Evolutionary conservation across 2,113 vertebrate species (phyloP), one percentile per base, ranked within the genome.

Genomic region (Aptenodytes forsteri): DNA sequence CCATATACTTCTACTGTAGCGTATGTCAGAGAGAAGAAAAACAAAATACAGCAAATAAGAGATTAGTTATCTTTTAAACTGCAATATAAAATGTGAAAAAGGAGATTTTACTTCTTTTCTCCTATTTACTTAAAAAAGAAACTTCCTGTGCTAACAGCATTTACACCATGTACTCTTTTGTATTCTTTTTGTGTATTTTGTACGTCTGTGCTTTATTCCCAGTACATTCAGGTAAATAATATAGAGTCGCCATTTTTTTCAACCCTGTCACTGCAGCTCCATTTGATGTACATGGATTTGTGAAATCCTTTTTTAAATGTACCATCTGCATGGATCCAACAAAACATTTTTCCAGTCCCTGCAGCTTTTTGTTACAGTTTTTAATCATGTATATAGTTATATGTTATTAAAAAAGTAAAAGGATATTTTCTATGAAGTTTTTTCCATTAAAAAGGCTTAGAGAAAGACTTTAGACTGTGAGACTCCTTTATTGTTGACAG

Each of bases 311-410:
- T 93, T 93, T 90, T 93, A 93, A 83, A 89, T 72, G 61, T 88
- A 84, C 87, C 89, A 93, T 95, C 70, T 91, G 87, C 86, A 95
- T 93, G 92, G 58, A 95, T 96, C 71, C 86, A 94, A 69, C 89
- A 91, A 94, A 87, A 76, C 67, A 78, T 95, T 58, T 83, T 89
- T 73, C 86, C 85, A 89, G 79, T 97, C 98, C 98, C 98, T 98
- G 97, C 87, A 96, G 98, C 98, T 98, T 97, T 95, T 91, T 95
- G 88, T 95, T 93, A 96, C 97, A 97, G 96, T 96, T 97, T 98
- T 98, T 98, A 98, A 98, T 98, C 97, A 97, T 99, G 98, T 98
- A 97, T 98, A 98, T 98, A 98, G 98, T 98, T 98, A 98, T 98
- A 98, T 98, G 97, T 97, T 98, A 98, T 99, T 98, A 99, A 98